Evolutionary conservation across 2,888 invertebrate species (phyloP), one percentile per base, ranked within the genome.

Genomic region (Isotomurus palustris): DNA sequence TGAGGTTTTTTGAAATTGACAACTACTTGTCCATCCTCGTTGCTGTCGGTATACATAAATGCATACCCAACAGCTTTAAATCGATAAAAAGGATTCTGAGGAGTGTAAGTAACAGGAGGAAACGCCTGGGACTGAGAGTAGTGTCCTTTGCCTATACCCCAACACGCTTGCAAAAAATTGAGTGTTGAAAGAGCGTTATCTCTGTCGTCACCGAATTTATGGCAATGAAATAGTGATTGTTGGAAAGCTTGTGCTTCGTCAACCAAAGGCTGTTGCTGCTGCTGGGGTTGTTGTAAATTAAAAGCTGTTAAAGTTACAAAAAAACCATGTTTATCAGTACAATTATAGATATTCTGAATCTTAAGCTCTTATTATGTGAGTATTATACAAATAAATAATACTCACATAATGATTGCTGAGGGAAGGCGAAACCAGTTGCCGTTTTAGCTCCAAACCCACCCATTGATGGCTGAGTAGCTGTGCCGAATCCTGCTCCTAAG

Each of bases 61-160:
- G 89, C 91, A 74, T 96, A 97, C 0, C 92, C 92, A 53, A 97
- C 88, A 0, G 94, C 89, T 77, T 95, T 97, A 74, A 97, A 94
- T 41, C 91, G 83, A 73, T 92, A 95, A 49, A 93, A 84, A 0
- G 91, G 90, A 75, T 96, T 96, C 72, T 91, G 87, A 54, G 88
- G 86, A 47, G 86, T 88, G 66, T 94, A 84, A 54, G 89, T 88
- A 5, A 94, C 82, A 0, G 91, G 86, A 1, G 84, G 85, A 5
- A 86, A 86, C 68, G 82, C 84, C 50, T 84, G 81, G n/a, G n/a
- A n/a, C 51, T 84, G 81, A 32, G 84, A 85, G 74, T 88, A 92
- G 74, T 86, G 91, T 0, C 86, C 83, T 73, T 81, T 80, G 73
- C 93, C 94, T 14, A 83, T 84, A 19, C 91, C 91, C 88, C 89